Conservation (phyloP, 2,113 vertebrate species). For the Dascyllus trimaculatus region DNA sequence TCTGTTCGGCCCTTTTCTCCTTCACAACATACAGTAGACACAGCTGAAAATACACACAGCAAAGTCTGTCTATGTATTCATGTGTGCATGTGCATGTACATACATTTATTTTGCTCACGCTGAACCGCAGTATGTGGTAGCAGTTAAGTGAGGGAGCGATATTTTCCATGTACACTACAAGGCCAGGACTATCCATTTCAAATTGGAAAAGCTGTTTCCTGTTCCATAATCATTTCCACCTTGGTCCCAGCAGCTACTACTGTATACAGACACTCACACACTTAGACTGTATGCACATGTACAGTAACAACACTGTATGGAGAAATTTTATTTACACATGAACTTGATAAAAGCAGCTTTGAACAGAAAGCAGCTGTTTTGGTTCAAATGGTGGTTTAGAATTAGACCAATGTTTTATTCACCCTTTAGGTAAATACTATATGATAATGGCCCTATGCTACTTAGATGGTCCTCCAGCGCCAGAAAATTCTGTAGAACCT, state of each 20-base stretch:
- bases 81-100: background rate
- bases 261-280: constrained; percentile 6
- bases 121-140: constrained; percentile 15
- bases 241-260: constrained; percentile 41
- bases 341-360: background rate
- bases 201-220: constrained; percentile 71
- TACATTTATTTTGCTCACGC: constrained; percentile 29
- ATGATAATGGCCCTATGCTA: too few relatives aligned
- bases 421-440: too few relatives aligned
- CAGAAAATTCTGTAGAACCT: too few relatives aligned
- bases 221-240: constrained; percentile 70
- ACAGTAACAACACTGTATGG: background rate
- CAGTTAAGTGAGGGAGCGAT: constrained; percentile 23
- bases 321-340: background rate
- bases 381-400: too few relatives aligned
- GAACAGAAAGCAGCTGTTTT: too few relatives aligned
- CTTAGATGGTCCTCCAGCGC: too few relatives aligned
- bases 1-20: background rate
- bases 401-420: too few relatives aligned
- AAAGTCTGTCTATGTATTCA: background rate
- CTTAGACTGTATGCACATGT: background rate
- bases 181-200: constrained; percentile 74
- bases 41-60: constrained; percentile 9
- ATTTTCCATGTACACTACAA: constrained; percentile 50
- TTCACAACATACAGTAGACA: background rate